Conservation (phyloP, 2,797 vertebrate genomes). For the Schizopygopsis malacanthus region DNA sequence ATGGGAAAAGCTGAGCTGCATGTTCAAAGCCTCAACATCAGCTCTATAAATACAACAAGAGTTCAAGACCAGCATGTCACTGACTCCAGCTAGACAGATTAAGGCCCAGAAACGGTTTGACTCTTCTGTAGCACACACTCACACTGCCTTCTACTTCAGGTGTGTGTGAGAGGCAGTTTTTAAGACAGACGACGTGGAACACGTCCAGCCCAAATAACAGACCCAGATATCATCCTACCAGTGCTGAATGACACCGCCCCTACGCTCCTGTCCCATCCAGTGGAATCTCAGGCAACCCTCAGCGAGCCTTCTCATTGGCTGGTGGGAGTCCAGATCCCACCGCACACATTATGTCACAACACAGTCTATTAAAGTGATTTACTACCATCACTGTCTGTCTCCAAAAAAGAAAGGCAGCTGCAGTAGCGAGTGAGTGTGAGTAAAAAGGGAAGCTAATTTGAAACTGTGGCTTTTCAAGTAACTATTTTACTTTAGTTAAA, state of each 20-base stretch:
- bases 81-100: conserved; percentile 23
- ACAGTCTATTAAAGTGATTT: conserved; percentile 42
- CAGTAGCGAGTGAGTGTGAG: conserved; percentile 18
- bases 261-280: background rate
- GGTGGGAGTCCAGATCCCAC: conserved; percentile 6
- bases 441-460: background rate
- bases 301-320: conserved; percentile 12
- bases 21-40: conserved; percentile 20
- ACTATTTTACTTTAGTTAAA: background rate
- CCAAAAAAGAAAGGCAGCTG: conserved; percentile 40
- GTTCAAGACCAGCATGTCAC: conserved; percentile 13
- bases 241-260: background rate
- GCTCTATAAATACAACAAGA: conserved; percentile 17
- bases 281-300: background rate
- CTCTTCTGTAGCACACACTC: conserved; percentile 1
- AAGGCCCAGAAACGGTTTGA: background rate
- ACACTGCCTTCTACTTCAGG: conserved; percentile 29
- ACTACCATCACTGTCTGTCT: conserved; percentile 12
- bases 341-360: conserved; percentile 31
- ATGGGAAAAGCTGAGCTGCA: conserved; percentile 6
- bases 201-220: conserved; percentile 39
- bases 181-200: conserved; percentile 16
- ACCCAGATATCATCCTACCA: conserved; percentile 35
- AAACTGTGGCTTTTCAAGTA: background rate
- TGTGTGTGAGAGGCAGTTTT: conserved; percentile 36